phyloP scores from a whole-genome alignment of 2,797 vertebrate species.

The Aeoliscus strigatus region DNA sequence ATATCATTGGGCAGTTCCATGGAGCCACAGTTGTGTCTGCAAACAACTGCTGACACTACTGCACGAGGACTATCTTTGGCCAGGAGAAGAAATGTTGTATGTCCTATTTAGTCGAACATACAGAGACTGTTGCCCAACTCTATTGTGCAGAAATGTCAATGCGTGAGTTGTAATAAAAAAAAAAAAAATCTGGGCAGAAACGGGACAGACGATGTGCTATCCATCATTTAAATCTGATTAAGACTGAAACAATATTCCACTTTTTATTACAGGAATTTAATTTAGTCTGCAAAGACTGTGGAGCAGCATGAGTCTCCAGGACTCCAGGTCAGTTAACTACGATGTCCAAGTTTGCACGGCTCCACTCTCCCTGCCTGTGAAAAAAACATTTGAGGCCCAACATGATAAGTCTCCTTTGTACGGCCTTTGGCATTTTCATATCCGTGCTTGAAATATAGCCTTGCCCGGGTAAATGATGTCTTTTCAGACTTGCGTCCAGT shows the following conservation, averaged over 20 bases:
- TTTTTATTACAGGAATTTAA: slow-evolving; percentile 25
- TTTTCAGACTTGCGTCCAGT: slow-evolving; percentile 57
- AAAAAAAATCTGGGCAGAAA: slow-evolving; percentile 18
- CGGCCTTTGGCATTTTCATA: slow-evolving; percentile 70
- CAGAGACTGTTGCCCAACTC: slow-evolving; percentile 20
- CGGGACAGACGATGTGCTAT: slow-evolving; percentile 39
- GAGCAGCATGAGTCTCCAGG: too few species aligned
- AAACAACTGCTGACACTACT: slow-evolving; percentile 21
- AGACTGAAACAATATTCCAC: slow-evolving; percentile 32
- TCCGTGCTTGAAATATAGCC: slow-evolving; percentile 57
- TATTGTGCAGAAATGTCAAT: slow-evolving; percentile 17
- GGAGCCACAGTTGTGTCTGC: slow-evolving; percentile 16
- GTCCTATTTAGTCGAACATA: slow-evolving; percentile 7
- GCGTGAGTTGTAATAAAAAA: slow-evolving; percentile 24
- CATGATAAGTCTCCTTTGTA: slow-evolving; percentile 62
- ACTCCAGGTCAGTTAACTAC: slow-evolving; percentile 39
- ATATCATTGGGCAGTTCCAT: slow-evolving; percentile 10
- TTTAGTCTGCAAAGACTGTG: slow-evolving; percentile 32
- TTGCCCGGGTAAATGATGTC: slow-evolving; percentile 62
- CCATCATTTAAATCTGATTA: slow-evolving; percentile 51
- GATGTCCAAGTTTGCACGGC: slow-evolving; percentile 34
- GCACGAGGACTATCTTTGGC: slow-evolving; percentile 28
- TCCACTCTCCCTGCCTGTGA: slow-evolving; percentile 35
- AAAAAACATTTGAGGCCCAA: slow-evolving; percentile 53
- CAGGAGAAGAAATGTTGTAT: slow-evolving; percentile 17